Base-by-base conservation (phyloP, 2,113 vertebrate species). In the Oryzias curvinotus region DNA sequence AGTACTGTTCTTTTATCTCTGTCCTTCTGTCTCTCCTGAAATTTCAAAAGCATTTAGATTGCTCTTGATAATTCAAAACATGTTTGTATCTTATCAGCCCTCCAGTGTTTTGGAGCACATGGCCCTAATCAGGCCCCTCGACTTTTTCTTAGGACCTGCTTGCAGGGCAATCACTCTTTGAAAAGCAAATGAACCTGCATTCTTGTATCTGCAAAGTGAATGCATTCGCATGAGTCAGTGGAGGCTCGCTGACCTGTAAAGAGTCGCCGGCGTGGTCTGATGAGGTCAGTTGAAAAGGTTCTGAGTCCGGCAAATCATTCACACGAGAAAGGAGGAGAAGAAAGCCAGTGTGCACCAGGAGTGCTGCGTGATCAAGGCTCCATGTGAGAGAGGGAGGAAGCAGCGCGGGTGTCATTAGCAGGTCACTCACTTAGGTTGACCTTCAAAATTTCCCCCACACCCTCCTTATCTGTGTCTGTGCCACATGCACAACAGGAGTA, bases 351-450 rank as follows among this genome's bases (percentile, higher is more conserved):
- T 73, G 52, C 51, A 59, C 42, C 21, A 14, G 67, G 71, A 52
- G 54, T 5, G 3, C 64, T 57, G 26, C 7, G 53, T 78, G 64
- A 82, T 80, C 78, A 85, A 69, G 52, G 81, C 18, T 41, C 18
- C 28, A 48, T 66, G 52, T 61, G 16, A 46, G 45, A 36, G 45
- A 49, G 26, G 16, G 49, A 44, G 30, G 57, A 61, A 61, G 65
- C 57, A 1, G 23, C 3, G 45, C 51, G 23, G 23, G 41, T 52
- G 28, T 71, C 66, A 43, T 61, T 71, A 68, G 73, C 73, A 77
- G 69, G 73, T 78, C 67, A 70, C 36, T 76, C 61, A 63, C 25
- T 61, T 21, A 57, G 55, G 63, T 60, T 85, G 73, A 83, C 82
- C 77, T 81, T 62, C 67, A 47, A 28, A 77, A 68, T 63, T 67